Evolutionary conservation across 2,113 vertebrate genomes (phyloP).

Genomic region (Crypturellus undulatus): DNA sequence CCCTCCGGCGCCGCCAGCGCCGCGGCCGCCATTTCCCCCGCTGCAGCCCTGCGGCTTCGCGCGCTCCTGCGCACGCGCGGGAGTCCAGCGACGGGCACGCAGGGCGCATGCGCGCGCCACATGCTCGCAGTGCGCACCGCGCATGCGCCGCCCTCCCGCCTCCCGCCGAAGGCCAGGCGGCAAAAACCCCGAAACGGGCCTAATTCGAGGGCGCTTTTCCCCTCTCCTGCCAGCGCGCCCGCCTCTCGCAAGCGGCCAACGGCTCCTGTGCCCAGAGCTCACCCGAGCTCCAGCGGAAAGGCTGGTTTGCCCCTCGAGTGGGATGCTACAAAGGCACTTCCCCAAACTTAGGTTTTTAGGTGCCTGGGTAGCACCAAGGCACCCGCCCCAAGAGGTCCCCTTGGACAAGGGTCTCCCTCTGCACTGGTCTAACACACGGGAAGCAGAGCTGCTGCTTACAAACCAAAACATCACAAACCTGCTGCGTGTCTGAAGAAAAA

Average conservation of each 20-base stretch:
- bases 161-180: neutral
- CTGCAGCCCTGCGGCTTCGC: slow-evolving; percentile 66
- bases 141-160: neutral
- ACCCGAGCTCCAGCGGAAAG: fast-evolving
- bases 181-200: neutral
- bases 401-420: too few species aligned
- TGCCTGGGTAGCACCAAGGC: too few species aligned
- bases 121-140: neutral
- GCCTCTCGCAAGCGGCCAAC: fast-evolving
- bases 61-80: slow-evolving; percentile 32
- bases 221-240: fast-evolving
- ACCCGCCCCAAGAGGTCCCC: neutral
- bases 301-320: fast-evolving
- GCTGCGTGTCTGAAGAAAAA: fast-evolving
- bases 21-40: slow-evolving; percentile 90
- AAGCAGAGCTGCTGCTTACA: fast-evolving
- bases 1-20: slow-evolving; percentile 84
- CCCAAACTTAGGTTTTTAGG: too few species aligned
- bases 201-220: fast-evolving
- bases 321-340: too few species aligned
- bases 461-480: neutral
- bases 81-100: neutral
- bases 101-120: neutral
- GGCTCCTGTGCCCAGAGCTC: fast-evolving
- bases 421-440: fast-evolving